Conservation (phyloP, 2,888 invertebrate genomes). For the Galeruca laticollis region DNA sequence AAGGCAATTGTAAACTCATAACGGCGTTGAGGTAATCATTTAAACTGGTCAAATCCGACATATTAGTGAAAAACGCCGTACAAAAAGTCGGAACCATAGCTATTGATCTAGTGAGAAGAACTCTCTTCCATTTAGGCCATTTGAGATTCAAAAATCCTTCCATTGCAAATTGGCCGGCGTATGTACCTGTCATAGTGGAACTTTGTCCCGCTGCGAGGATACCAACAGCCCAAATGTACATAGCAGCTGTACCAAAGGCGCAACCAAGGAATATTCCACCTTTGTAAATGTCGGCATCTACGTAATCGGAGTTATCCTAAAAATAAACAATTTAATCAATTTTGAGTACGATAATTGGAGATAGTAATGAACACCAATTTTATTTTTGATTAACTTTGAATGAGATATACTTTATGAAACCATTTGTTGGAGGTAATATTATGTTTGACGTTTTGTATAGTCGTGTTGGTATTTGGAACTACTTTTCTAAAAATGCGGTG, state of each 20-base stretch:
- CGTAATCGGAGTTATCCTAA: constrained; percentile 67
- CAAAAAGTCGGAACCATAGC: constrained; percentile 82
- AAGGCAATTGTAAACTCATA: constrained; percentile 89
- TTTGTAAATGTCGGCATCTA: constrained; percentile 78
- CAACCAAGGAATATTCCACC: constrained; percentile 82
- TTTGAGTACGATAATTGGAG: neutral
- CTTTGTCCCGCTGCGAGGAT: constrained; percentile 85
- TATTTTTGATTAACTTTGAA: too few species aligned
- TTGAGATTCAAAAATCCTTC: constrained; percentile 88
- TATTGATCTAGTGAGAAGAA: constrained; percentile 85
- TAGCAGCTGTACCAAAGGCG: constrained; percentile 78
- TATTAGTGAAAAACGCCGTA: constrained; percentile 75
- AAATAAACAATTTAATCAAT: too few species aligned
- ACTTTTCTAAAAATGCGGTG: too few species aligned
- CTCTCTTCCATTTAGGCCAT: constrained; percentile 89
- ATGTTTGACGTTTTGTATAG: too few species aligned
- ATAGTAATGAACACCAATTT: neutral
- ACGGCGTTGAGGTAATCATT: constrained; percentile 88
- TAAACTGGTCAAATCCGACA: constrained; percentile 79
- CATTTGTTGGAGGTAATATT: too few species aligned
- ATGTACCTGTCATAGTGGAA: constrained; percentile 85
- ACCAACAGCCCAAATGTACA: constrained; percentile 88
- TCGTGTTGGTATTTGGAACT: too few species aligned
- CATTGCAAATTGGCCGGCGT: constrained; percentile 90
- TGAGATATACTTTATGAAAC: too few species aligned